Percentiles rank a stretch among this genome's conserved stretches.
Evolutionary conservation across 2,113 vertebrate species (phyloP).

Genomic region (Alectura lathami): DNA sequence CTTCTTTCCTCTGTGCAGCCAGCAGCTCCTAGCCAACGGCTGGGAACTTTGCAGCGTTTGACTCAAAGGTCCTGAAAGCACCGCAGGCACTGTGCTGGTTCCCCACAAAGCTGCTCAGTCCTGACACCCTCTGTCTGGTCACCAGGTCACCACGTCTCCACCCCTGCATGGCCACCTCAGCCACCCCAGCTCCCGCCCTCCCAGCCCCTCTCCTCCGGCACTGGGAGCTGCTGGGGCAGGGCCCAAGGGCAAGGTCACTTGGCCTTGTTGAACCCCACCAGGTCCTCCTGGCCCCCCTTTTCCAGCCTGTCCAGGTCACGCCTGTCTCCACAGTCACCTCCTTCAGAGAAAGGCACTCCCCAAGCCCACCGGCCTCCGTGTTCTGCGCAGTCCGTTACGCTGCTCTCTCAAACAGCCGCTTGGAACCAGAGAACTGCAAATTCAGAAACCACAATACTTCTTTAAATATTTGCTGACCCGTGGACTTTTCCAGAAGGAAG

Average conservation of each 20-base stretch:
- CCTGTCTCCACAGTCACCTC: no score
- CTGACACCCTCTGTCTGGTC: not conserved
- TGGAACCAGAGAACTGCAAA: not conserved
- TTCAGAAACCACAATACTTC: not conserved
- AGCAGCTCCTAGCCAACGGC: not conserved
- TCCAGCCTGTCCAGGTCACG: no score
- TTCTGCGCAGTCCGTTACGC: not conserved
- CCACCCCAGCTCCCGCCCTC: not conserved
- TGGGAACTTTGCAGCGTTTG: not conserved
- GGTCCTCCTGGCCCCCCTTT: no score
- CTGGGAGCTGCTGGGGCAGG: no score
- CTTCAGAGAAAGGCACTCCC: not conserved
- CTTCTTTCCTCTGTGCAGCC: not conserved
- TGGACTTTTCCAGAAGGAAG: not conserved
- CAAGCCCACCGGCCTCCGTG: not conserved
- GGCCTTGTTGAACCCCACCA: no score
- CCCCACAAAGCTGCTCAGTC: accelerated
- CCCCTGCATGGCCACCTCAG: accelerated
- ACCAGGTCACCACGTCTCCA: not conserved
- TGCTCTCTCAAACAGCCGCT: not conserved
- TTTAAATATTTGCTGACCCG: not conserved
- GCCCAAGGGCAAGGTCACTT: no score
- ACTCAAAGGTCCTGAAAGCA: not conserved
- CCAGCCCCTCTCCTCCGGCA: not conserved
- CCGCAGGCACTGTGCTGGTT: not conserved